Evolutionary conservation across 2,888 invertebrate genomes (phyloP), one percentile per base, ranked within the genome.

Genomic region (Tryphoninae sp.): DNA sequence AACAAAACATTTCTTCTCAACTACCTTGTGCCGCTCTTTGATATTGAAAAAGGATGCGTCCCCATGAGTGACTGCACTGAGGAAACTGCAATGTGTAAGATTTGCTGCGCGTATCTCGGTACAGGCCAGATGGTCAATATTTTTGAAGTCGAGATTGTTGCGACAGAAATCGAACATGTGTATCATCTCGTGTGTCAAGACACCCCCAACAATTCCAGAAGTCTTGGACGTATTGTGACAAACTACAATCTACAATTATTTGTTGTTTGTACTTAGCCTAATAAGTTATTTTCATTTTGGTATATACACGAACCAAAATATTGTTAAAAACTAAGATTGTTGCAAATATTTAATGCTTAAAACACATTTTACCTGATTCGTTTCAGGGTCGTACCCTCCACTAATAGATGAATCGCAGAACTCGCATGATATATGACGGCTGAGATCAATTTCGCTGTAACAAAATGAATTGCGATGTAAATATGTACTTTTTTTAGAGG

Each of bases 101-200:
- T 98, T 98, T 0, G 98, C 98, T 1, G 98, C 99, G 84, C 98
- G 93, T 82, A 99, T 96, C 94, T 99, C 99, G 0, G 98, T 97
- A 89, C 99, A 99, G 0, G 98, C 98, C 78, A 99, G 92, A 91
- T 99, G 99, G 84, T 98, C 96, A 84, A 98, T 93, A 90, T 98
- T 97, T 86, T 94, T 96, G 87, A 98, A 97, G 92, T 99, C 96
- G 76, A 98, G 90, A 64, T 98, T 95, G 85, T 98, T 96, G 59
- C 95, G 94, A 90, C 99, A 99, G 90, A 95, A 96, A 92, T 99
- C 99, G 89, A 98, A 98, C 97, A 98, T 98, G 91, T 99, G 99
- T 64, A 98, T 96, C 94, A 99, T 95, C 92, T 99, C 99, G 88
- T 99, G 99, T 0, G 96, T 95, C 58, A 99, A 90, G 0, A 98